Evolutionary conservation across 2,888 invertebrate genomes (phyloP), one percentile per base, ranked within the genome.

Genomic region (Mythimna pallens): DNA sequence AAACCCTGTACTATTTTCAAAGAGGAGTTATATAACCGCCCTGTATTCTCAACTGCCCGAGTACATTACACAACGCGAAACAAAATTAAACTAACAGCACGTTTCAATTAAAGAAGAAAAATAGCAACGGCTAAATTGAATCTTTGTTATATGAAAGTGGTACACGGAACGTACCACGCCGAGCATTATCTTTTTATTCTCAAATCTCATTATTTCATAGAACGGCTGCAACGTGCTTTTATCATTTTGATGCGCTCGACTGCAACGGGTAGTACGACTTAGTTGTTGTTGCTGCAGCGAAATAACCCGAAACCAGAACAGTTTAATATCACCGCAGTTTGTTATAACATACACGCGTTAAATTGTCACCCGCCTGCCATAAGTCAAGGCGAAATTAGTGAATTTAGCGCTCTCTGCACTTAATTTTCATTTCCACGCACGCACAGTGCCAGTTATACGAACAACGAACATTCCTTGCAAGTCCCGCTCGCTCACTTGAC

Each of bases 311-410:
- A 82, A 87, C 83, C 91, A 90, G 86, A 91, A 90, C 82, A 88
- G 88, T 92, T 93, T 94, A 94, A 94, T 94, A 94, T 91, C 89
- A 83, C 80, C 82, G 86, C 89, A 90, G 89, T 92, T 89, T 89
- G 90, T 89, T 92, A 92, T 91, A 91, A 90, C 88, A 89, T 91
- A 91, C 91, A 90, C 88, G 88, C 84, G 89, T 88, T 90, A 91
- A 91, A 93, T 90, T 91, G 91, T 92, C 91, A 89, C 88, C 87
- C 84, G 78, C 76, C 80, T 83, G 84, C 89, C 84, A 89, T 92
- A 92, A 92, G 89, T 92, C 91, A 92, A 87, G 88, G 84, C 82
- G 85, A 90, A 92, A 93, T 94, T 92, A 92, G 91, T 88, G 88
- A 92, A 84, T 91, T 89, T 89, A 87, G 87, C 78, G 71, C 74